phyloP scores from a whole-genome alignment of 2,888 invertebrate genomes.

The Lochmaea crataegi region DNA sequence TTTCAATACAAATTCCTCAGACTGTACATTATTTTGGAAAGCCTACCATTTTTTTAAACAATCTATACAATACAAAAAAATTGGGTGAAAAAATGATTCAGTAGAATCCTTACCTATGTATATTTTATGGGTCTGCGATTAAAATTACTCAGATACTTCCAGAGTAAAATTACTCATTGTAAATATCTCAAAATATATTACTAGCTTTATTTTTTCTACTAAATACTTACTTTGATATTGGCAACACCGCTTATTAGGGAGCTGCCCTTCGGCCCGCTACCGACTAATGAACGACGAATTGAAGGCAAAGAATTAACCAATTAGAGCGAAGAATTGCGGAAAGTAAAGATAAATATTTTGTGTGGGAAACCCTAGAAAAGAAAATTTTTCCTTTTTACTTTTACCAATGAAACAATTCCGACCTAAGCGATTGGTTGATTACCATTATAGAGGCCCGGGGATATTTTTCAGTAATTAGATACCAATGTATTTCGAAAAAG shows the following conservation, averaged over 20 bases:
- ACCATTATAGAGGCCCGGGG: too few species aligned
- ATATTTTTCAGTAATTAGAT: neutral
- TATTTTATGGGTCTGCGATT: too few species aligned
- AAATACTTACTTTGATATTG: constrained; percentile 15
- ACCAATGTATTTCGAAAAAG: neutral
- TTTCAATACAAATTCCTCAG: too few species aligned
- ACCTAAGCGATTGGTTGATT: neutral
- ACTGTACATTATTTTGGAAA: too few species aligned
- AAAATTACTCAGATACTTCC: too few species aligned
- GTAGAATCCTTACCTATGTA: too few species aligned
- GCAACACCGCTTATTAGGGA: constrained; percentile 36
- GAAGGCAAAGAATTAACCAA: constrained; percentile 44
- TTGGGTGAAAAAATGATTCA: too few species aligned
- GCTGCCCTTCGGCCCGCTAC: constrained; percentile 42
- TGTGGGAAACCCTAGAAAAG: constrained; percentile 16
- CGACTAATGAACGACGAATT: constrained; percentile 45
- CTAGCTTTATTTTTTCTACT: neutral
- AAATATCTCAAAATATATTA: too few species aligned
- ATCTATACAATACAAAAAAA: too few species aligned
- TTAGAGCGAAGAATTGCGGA: constrained; percentile 40
- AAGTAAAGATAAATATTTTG: constrained; percentile 39
- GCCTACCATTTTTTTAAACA: too few species aligned
- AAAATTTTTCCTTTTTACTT: constrained; percentile 11
- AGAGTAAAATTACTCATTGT: too few species aligned
- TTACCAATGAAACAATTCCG: constrained; percentile 21